Conservation (phyloP, 2,113 vertebrate genomes). For the Xiphophorus hellerii region DNA sequence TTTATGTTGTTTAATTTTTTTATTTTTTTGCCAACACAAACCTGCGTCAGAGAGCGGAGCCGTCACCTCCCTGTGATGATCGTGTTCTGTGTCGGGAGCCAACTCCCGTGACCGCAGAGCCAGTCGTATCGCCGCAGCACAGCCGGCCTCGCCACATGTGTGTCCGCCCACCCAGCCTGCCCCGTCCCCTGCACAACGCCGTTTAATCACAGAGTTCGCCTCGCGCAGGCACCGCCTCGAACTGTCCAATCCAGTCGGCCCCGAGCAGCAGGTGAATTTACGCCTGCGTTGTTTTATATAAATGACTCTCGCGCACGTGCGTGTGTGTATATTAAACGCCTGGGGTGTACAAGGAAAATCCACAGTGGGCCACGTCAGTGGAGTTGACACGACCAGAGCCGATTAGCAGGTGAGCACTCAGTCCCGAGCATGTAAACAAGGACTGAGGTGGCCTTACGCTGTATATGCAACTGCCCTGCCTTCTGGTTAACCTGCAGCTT, state of each 20-base stretch:
- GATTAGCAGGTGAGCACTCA: constrained; percentile 55
- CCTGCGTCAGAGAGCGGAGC: constrained; percentile 26
- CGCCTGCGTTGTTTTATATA: constrained; percentile 26
- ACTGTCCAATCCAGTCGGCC: constrained; percentile 40
- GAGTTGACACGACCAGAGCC: constrained; percentile 39
- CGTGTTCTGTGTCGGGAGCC: constrained; percentile 44
- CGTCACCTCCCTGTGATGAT: constrained; percentile 54
- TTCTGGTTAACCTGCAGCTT: constrained; percentile 61
- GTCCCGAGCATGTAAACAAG: constrained; percentile 72
- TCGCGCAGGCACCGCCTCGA: constrained; percentile 24
- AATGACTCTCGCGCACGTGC: not conserved
- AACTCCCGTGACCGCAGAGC: constrained; percentile 40
- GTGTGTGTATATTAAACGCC: constrained; percentile 47
- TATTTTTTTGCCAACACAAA: not conserved
- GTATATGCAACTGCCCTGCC: constrained; percentile 18
- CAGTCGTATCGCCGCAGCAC: constrained; percentile 53
- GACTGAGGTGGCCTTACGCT: constrained; percentile 28
- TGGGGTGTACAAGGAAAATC: constrained; percentile 34
- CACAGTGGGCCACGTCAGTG: constrained; percentile 35
- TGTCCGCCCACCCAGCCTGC: constrained; percentile 1
- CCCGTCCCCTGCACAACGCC: constrained; percentile 6
- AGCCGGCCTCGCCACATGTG: constrained; percentile 39
- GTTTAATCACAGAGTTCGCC: constrained; percentile 55
- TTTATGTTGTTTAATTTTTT: not conserved
- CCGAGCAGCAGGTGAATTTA: constrained; percentile 16